These are phyloP conservation scores for Neolamprologus kungweensis DNA, from an alignment of 2,113 vertebrate species.

Conservation along the genomic window DNA sequence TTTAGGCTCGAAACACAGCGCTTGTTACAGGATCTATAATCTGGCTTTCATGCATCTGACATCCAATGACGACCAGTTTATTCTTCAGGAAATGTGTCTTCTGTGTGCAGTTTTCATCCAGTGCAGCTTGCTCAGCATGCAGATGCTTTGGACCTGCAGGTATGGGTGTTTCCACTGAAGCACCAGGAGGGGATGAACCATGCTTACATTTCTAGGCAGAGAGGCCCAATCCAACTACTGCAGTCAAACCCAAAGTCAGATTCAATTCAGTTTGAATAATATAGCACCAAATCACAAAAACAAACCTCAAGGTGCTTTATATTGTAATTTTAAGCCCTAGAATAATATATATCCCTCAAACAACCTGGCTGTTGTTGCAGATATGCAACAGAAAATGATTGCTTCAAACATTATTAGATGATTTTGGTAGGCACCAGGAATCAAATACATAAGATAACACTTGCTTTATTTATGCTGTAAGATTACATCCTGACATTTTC, in stretches of 20 bases:
- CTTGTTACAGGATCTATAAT: not conserved
- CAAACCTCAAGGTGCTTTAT: not conserved
- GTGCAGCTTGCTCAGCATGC: not conserved
- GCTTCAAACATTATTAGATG: not conserved
- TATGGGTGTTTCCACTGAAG: not conserved
- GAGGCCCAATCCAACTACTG: not conserved
- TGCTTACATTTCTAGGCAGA: not conserved
- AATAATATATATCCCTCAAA: not conserved
- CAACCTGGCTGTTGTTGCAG: not conserved
- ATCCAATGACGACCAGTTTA: rapidly evolving
- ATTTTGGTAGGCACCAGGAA: not conserved
- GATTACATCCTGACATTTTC: not conserved
- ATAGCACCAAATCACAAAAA: not conserved
- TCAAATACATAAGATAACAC: not conserved
- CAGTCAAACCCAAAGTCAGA: not conserved
- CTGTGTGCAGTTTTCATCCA: not conserved
- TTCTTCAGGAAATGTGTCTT: not conserved
- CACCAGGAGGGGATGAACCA: not conserved
- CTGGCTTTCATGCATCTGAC: not conserved
- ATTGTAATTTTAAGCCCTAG: not conserved
- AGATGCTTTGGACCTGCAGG: not conserved
- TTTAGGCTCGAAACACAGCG: not conserved
- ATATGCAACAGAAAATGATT: not conserved
- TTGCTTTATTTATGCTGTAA: not conserved
- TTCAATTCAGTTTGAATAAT: not conserved